Percentiles rank a stretch among this genome's conserved stretches.
phyloP scores from a whole-genome alignment of 2,797 vertebrate species.

The Mormyrus hasselquistii region DNA sequence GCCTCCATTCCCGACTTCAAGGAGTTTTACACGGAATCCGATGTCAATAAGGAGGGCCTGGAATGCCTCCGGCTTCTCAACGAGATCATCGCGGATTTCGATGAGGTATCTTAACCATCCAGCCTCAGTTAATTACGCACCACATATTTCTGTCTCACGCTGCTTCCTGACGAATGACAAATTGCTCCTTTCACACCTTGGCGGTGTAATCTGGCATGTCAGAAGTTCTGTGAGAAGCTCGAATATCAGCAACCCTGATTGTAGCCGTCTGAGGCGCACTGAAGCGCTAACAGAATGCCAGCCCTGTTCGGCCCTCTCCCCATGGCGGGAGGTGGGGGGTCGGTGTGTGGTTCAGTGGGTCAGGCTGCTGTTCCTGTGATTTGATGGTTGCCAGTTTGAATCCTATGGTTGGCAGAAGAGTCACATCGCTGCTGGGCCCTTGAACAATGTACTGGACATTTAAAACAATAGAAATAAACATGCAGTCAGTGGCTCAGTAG shows the following conservation, averaged over 20 bases:
- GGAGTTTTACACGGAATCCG: slow-evolving; percentile 95
- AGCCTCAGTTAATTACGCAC: neutral
- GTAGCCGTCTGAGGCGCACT: neutral
- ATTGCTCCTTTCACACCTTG: neutral
- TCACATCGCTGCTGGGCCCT: neutral
- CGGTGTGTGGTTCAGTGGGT: neutral
- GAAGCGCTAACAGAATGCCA: neutral
- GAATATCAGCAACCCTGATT: neutral
- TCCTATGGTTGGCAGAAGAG: neutral
- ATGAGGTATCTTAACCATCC: slow-evolving; percentile 70
- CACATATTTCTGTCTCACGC: neutral
- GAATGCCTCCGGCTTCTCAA: slow-evolving; percentile 94
- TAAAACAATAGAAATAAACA: neutral
- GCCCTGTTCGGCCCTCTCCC: neutral
- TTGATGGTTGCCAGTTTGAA: neutral
- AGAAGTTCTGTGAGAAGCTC: neutral
- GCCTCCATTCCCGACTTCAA: slow-evolving; percentile 97
- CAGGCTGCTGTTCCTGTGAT: neutral
- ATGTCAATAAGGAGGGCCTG: slow-evolving; percentile 94
- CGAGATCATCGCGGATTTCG: slow-evolving; percentile 95
- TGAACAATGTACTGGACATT: neutral
- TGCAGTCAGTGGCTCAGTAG: neutral
- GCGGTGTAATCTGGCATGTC: neutral
- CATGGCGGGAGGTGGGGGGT: neutral
- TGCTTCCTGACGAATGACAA: neutral